Base-by-base conservation (phyloP, 2,888 invertebrate species). In the Sesia bembeciformis region DNA sequence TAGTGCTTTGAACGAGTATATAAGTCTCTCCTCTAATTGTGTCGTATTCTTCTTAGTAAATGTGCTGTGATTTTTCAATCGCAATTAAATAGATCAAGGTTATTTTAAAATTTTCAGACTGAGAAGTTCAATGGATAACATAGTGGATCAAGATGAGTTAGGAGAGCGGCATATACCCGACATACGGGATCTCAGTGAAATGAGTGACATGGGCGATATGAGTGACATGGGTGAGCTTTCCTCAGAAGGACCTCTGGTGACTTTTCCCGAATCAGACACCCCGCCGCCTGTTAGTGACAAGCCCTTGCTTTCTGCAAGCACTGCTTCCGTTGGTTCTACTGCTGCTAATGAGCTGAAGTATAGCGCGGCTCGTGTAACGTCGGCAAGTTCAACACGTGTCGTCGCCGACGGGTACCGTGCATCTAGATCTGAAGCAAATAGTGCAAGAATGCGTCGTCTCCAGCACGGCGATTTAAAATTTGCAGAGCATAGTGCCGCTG, bases 391-490 rank as follows among this genome's bases (percentile, higher is more conserved):
- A 7, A 94, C 95, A 0, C 94, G 95, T 79, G 94, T 95, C 42
- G 92, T 95, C 38, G 93, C 94, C 56, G 96, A 96, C 72, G 95
- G 95, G 61, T 94, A 93, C 81, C 95, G 95, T 79, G 94, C 95
- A 40, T 83, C 93, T 86, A 75, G 93, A 54, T 88, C 88, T 42
- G 85, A 84, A 51, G 87, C 88, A 4, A 88, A 88, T 66, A 86
- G 87, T 57, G 83, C 88, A 49, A 78, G 84, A 64, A 83, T 85
- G 86, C 77, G 86, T 51, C 76, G 94, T 55, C 79, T 97, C 58
- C 95, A 96, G 75, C 91, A 96, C 40, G 96, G 95, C 43, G 96
- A 96, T 71, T 83, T 96, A 65, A 94, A 94, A 58, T 96, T 95
- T 78, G 94, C 95, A 68, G 95, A 95, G 81, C 93, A 93, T 62